A percentile compares a stretch with the other conserved stretches of the same genome.
Conservation (phyloP, 2,797 vertebrate species). For the Tolypeutes matacus region DNA sequence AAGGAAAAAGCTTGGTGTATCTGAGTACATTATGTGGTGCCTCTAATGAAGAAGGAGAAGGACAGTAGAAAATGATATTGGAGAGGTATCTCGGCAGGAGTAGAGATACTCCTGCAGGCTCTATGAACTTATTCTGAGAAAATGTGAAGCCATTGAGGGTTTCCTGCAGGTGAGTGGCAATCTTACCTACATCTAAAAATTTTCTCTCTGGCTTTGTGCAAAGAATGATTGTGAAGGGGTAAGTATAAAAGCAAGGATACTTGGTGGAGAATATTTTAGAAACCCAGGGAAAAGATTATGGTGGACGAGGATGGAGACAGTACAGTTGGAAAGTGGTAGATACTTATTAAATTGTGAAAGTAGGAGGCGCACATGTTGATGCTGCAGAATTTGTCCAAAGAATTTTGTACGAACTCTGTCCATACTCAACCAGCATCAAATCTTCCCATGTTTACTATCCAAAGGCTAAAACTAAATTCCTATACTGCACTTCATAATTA, state of each 20-base stretch:
- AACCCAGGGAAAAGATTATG: not conserved
- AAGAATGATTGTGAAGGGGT: not conserved
- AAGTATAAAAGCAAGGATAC: not conserved
- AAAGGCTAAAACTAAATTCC: not conserved
- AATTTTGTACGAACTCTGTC: not conserved
- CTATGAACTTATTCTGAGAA: not conserved
- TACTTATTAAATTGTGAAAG: not conserved
- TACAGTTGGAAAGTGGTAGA: not conserved
- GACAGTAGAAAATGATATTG: not conserved
- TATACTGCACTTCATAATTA: not conserved
- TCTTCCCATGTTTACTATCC: not conserved
- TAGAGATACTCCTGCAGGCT: no score
- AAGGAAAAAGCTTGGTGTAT: not conserved
- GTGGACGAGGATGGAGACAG: not conserved
- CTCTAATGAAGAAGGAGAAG: not conserved
- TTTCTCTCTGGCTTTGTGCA: not conserved
- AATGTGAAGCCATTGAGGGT: not conserved
- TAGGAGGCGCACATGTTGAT: not conserved
- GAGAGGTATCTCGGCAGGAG: no score
- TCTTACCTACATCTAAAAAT: not conserved
- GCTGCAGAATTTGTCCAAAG: not conserved
- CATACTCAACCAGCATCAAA: not conserved
- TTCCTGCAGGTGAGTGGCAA: not conserved
- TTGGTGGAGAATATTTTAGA: not conserved
- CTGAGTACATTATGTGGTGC: not conserved